Conservation (phyloP, 2,888 invertebrate genomes). For the Nycteola revayana region DNA sequence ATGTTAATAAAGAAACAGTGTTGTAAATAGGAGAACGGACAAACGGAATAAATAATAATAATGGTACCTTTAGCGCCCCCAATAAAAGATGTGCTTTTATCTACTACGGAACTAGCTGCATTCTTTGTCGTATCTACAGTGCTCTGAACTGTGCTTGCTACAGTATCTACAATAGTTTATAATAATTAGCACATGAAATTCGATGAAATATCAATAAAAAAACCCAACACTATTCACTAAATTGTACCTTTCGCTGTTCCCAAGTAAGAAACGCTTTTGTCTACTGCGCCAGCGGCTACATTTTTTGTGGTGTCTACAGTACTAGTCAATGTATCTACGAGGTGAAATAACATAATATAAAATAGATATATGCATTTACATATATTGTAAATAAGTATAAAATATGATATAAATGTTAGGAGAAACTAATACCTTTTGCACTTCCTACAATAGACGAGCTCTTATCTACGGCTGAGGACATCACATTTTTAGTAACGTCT, state of each 20-base stretch:
- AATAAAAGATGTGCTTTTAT: constrained; percentile 47
- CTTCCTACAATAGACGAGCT: constrained; percentile 41
- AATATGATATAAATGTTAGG: neutral
- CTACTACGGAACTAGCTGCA: constrained; percentile 45
- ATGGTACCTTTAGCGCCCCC: constrained; percentile 50
- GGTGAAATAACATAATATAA: constrained; percentile 11
- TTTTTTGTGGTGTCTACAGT: constrained; percentile 54
- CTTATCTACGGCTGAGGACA: constrained; percentile 49
- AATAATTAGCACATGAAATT: too few relatives aligned
- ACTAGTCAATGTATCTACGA: constrained; percentile 49
- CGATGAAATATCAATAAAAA: constrained; percentile 7
- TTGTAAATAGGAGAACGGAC: too few relatives aligned
- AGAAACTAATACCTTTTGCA: constrained; percentile 45
- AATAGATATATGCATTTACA: neutral
- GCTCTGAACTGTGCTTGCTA: constrained; percentile 47
- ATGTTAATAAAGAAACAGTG: constrained; percentile 2
- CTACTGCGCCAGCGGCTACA: constrained; percentile 40
- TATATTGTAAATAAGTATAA: too few relatives aligned
- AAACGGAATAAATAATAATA: too few relatives aligned
- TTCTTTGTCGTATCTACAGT: constrained; percentile 55
- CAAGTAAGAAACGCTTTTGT: constrained; percentile 47
- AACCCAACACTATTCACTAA: constrained; percentile 7
- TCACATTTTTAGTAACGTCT: constrained; percentile 56
- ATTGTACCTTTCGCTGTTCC: constrained; percentile 50
- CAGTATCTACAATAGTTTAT: constrained; percentile 48